Conservation (phyloP, 1,140 invertebrate species). For the Onthophagus taurus region DNA sequence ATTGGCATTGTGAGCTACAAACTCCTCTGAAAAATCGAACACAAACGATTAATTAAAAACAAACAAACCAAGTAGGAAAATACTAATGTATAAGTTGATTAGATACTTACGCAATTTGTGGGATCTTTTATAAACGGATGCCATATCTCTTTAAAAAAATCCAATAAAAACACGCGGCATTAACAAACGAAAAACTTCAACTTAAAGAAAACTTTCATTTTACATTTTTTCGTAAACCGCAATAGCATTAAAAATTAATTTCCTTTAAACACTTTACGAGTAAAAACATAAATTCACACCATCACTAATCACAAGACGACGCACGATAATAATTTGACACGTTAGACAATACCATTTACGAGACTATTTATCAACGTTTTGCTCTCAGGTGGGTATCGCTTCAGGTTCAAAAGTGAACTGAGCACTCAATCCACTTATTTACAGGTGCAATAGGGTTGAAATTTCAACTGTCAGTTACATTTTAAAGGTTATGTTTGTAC, state of each 20-base stretch:
- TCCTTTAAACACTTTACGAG: neutral
- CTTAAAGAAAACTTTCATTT: slow-evolving; percentile 17
- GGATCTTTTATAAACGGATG: slow-evolving; percentile 49
- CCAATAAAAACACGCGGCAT: slow-evolving; percentile 12
- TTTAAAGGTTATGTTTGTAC: too few species aligned
- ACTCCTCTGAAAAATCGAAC: slow-evolving; percentile 78
- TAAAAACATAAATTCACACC: slow-evolving; percentile 1
- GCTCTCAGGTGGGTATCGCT: too few species aligned
- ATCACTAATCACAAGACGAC: neutral
- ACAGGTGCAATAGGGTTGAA: too few species aligned
- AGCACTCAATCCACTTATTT: too few species aligned
- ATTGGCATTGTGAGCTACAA: slow-evolving; percentile 77
- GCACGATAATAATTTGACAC: slow-evolving; percentile 24
- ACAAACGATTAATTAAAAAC: slow-evolving; percentile 8
- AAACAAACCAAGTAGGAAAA: slow-evolving; percentile 2
- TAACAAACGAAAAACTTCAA: slow-evolving; percentile 21
- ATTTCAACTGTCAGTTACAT: too few species aligned
- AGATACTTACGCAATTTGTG: slow-evolving; percentile 48
- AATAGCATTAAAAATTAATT: neutral
- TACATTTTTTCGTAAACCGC: slow-evolving; percentile 4
- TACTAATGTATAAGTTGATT: neutral
- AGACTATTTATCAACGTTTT: too few species aligned
- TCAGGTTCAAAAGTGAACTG: too few species aligned
- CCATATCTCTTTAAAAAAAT: slow-evolving; percentile 35
- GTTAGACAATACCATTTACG: slow-evolving; percentile 24